Evolutionary conservation across 2,797 vertebrate species (phyloP).

Genomic region (Periparus ater): DNA sequence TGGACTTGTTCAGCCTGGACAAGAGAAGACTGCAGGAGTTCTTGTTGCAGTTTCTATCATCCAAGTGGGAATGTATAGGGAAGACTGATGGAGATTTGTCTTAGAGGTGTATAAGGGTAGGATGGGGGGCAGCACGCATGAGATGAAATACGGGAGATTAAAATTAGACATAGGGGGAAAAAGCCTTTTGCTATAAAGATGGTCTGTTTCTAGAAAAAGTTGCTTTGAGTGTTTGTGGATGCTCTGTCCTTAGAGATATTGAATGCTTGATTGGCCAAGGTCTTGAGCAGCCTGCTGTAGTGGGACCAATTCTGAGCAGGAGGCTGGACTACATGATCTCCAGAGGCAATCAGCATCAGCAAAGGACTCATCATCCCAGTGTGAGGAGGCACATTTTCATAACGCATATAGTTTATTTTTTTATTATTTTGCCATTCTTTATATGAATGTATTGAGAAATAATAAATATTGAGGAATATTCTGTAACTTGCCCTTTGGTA

Average conservation of each 20-base stretch:
- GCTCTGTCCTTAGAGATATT: neutral
- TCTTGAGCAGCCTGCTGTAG: neutral
- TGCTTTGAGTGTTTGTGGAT: neutral
- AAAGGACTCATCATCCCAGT: neutral
- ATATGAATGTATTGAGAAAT: neutral
- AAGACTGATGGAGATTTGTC: neutral
- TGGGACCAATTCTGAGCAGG: neutral
- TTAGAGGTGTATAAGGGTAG: neutral
- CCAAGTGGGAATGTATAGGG: neutral
- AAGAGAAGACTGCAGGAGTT: neutral
- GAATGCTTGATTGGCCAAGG: neutral
- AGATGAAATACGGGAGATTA: neutral
- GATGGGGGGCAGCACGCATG: neutral
- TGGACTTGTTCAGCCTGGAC: neutral
- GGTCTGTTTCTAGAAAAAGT: neutral
- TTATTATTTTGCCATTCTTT: neutral
- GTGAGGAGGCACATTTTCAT: neutral
- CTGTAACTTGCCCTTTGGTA: neutral
- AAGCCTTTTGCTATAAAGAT: neutral
- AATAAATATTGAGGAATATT: neutral
- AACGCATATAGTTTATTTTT: neutral
- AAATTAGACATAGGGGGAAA: neutral
- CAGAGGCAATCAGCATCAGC: neutral
- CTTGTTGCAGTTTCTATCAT: neutral
- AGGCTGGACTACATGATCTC: neutral